These are phyloP conservation scores for Pelobates cultripes DNA, from an alignment of 2,797 vertebrate genomes.

Conservation along the genomic window DNA sequence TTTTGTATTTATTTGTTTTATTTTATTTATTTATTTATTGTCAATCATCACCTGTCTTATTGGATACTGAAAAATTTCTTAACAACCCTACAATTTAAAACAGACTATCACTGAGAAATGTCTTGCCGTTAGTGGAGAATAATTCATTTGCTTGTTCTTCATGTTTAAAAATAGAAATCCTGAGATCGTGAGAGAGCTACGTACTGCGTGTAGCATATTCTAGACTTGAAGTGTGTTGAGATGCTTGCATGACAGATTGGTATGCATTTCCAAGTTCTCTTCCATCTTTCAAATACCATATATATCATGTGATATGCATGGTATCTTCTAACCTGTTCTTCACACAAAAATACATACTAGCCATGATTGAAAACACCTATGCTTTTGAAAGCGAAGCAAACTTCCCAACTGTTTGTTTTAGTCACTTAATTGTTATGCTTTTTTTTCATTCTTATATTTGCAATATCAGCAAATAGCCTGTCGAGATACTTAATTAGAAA, in stretches of 20 bases:
- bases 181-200: slow-evolving; percentile 35
- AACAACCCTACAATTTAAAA: background rate
- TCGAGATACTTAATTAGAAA: too few relatives aligned
- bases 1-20: too few relatives aligned
- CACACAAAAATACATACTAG: background rate
- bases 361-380: background rate
- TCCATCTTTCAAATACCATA: slow-evolving; percentile 18
- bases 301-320: slow-evolving; percentile 14
- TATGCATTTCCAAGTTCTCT: slow-evolving; percentile 25
- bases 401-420: too few relatives aligned
- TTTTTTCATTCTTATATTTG: too few relatives aligned
- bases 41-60: background rate
- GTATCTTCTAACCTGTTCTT: slow-evolving; percentile 7
- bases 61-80: background rate
- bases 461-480: too few relatives aligned
- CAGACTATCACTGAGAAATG: background rate
- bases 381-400: background rate
- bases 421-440: too few relatives aligned
- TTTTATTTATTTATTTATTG: too few relatives aligned
- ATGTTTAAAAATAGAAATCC: background rate
- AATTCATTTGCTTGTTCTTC: slow-evolving; percentile 17
- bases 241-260: slow-evolving; percentile 33
- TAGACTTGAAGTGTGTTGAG: slow-evolving; percentile 37
- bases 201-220: background rate
- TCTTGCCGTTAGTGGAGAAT: background rate